Evolutionary conservation across 2,113 vertebrate genomes (phyloP).

Genomic region (Lamprotornis superbus): DNA sequence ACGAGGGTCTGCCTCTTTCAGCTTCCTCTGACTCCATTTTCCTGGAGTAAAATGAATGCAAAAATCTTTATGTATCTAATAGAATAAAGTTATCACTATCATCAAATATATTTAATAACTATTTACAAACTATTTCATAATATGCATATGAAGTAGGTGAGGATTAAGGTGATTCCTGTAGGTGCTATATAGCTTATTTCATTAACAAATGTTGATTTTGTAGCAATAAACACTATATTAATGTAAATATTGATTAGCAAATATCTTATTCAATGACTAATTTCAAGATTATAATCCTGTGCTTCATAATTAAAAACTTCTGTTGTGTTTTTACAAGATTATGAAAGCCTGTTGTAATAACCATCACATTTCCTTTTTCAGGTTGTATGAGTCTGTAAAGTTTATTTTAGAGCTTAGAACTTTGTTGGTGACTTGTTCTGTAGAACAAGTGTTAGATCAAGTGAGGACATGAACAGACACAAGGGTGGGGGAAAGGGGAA

Average conservation of each 20-base stretch:
- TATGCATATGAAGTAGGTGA: neutral
- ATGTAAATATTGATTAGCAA: neutral
- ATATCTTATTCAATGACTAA: neutral
- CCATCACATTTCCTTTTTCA: neutral
- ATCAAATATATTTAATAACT: neutral
- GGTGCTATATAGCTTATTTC: neutral
- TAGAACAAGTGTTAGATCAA: neutral
- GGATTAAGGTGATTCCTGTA: neutral
- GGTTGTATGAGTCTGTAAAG: neutral
- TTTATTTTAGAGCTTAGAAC: neutral
- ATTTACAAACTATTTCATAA: neutral
- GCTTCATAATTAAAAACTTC: neutral
- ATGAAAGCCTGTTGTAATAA: neutral
- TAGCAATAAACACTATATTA: neutral
- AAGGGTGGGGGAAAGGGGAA: neutral
- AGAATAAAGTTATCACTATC: neutral
- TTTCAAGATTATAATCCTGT: neutral
- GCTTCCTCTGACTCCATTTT: neutral
- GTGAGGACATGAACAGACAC: neutral
- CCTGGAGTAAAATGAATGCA: neutral
- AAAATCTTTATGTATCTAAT: neutral
- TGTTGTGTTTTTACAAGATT: neutral
- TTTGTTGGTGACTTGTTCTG: neutral
- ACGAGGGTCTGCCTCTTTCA: neutral
- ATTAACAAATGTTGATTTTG: neutral